Percentiles rank a stretch among this genome's conserved stretches.
Evolutionary conservation across 2,888 invertebrate genomes (phyloP).

Genomic region (Cyaniris semiargus): DNA sequence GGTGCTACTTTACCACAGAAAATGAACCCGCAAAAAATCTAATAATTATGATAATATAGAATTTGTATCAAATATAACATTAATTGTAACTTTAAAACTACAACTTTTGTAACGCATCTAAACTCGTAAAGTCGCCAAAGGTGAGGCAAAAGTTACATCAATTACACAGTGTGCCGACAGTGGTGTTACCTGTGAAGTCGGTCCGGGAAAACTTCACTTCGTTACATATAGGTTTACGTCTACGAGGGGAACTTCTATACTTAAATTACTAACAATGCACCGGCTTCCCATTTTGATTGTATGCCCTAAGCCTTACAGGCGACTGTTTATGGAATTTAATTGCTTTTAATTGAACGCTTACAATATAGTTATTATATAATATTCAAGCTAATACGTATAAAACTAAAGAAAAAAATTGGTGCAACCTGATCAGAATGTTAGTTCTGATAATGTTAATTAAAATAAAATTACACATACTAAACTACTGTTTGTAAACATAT

Average conservation of each 20-base stretch:
- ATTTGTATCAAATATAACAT: not conserved
- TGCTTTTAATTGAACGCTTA: too few relatives aligned
- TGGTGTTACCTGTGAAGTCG: constrained; percentile 9
- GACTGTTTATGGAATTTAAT: not conserved
- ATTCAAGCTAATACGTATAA: too few relatives aligned
- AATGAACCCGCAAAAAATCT: too few relatives aligned
- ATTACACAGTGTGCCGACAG: constrained; percentile 24
- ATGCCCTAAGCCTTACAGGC: not conserved
- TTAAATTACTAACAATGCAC: constrained; percentile 17
- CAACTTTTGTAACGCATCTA: not conserved
- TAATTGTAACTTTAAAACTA: not conserved
- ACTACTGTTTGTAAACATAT: too few relatives aligned
- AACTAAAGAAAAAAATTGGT: too few relatives aligned
- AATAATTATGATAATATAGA: not conserved
- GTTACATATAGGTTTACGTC: constrained; percentile 19
- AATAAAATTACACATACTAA: too few relatives aligned
- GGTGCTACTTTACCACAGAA: too few relatives aligned
- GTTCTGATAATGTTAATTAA: too few relatives aligned
- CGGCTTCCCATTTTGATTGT: not conserved
- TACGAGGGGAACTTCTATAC: not conserved
- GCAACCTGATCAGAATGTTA: too few relatives aligned
- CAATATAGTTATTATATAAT: too few relatives aligned
- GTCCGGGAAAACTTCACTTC: constrained; percentile 1
- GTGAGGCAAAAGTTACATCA: constrained; percentile 20
- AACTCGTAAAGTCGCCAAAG: not conserved